Percentiles rank a stretch among this genome's conserved stretches.
Evolutionary conservation across 2,797 vertebrate genomes (phyloP).

Genomic region (Ciconia nigra): DNA sequence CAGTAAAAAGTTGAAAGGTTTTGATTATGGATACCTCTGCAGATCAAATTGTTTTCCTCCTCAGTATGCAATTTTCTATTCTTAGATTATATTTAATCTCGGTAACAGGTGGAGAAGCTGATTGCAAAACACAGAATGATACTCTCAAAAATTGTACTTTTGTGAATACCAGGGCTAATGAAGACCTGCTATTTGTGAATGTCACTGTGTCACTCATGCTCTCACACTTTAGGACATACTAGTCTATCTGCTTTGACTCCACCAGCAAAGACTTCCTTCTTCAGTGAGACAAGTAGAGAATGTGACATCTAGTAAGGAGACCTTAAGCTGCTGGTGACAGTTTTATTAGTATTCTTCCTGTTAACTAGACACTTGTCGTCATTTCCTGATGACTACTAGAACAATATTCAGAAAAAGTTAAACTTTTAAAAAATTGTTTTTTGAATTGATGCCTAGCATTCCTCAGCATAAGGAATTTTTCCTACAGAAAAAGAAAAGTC

Average conservation of each 20-base stretch:
- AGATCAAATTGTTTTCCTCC: neutral
- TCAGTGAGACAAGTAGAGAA: neutral
- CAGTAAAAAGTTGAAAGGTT: neutral
- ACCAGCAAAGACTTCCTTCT: neutral
- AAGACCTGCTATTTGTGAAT: neutral
- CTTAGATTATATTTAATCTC: neutral
- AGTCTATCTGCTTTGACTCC: neutral
- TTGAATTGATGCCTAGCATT: neutral
- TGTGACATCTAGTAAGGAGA: neutral
- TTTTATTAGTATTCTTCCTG: neutral
- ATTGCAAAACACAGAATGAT: neutral
- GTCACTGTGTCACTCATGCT: neutral
- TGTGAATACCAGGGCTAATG: neutral
- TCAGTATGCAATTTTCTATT: neutral
- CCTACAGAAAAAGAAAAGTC: neutral
- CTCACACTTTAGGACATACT: neutral
- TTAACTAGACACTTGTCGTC: neutral
- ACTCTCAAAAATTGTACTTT: neutral
- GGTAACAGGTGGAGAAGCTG: neutral
- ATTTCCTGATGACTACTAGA: too few relatives aligned
- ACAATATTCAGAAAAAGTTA: neutral
- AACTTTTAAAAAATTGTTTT: fast-evolving
- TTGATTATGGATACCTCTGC: neutral
- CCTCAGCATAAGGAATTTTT: neutral
- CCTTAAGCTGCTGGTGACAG: neutral